Evolutionary conservation across 2,888 invertebrate genomes (phyloP).

Genomic region (Mycalesis mineus): DNA sequence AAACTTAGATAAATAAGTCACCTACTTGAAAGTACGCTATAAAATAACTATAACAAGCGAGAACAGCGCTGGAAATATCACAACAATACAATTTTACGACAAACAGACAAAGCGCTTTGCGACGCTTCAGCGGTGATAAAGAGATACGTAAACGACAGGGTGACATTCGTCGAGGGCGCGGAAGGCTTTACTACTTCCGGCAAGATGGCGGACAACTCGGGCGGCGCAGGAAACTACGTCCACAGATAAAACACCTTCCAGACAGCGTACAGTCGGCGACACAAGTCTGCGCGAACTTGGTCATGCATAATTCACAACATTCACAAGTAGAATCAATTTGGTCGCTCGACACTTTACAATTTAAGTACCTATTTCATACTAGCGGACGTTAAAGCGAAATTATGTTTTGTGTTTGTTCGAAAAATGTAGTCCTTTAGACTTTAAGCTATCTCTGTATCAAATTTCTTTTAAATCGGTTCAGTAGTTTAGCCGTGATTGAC

Average conservation of each 20-base stretch:
- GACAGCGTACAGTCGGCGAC: conserved; percentile 2
- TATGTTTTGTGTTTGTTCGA: too few species aligned
- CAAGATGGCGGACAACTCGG: conserved; percentile 72
- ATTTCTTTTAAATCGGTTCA: too few species aligned
- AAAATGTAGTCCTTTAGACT: too few species aligned
- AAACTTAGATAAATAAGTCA: background rate
- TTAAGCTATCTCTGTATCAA: too few species aligned
- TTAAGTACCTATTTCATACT: too few species aligned
- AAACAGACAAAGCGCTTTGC: conserved; percentile 36
- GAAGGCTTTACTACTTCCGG: conserved; percentile 78
- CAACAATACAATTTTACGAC: conserved; percentile 40
- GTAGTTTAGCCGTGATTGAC: too few species aligned
- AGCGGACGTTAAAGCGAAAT: too few species aligned
- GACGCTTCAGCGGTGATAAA: conserved; percentile 38
- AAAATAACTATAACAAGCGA: background rate
- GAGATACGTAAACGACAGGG: conserved; percentile 40
- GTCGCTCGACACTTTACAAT: too few species aligned
- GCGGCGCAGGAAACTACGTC: conserved; percentile 65
- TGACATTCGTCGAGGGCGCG: conserved; percentile 54
- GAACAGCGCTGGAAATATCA: conserved; percentile 12
- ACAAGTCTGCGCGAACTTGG: background rate
- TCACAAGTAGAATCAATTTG: too few species aligned
- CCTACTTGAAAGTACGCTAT: background rate
- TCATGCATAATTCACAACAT: background rate
- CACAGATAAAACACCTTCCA: conserved; percentile 52